phyloP scores from a whole-genome alignment of 2,888 invertebrate species.

The Ichneumon xanthorius region DNA sequence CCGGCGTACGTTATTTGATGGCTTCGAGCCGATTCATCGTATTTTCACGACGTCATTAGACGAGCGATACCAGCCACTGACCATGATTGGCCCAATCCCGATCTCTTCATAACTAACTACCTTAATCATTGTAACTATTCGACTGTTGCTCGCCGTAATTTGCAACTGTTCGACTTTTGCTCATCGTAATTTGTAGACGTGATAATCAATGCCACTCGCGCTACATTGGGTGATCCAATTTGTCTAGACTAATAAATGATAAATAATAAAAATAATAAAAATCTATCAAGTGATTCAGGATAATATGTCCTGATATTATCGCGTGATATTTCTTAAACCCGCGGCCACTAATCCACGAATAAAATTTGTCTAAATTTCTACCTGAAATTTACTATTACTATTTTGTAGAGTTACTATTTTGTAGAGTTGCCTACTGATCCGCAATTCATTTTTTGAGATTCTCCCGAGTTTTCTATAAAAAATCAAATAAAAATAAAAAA shows the following conservation, averaged over 20 bases:
- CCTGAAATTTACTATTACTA: no score
- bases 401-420: no score
- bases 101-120: slow-evolving; percentile 43
- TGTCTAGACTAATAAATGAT: not conserved
- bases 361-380: slow-evolving; percentile 22
- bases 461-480: no score
- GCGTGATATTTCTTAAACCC: slow-evolving; percentile 1
- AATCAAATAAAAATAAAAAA: no score
- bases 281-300: not conserved
- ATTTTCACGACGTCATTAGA: slow-evolving; percentile 33
- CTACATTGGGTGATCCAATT: slow-evolving; percentile 26
- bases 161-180: not conserved
- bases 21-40: not conserved
- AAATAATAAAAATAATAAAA: not conserved
- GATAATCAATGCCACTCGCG: slow-evolving; percentile 21
- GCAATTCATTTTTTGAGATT: no score
- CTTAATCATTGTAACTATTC: slow-evolving; percentile 45
- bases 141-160: not conserved
- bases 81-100: slow-evolving; percentile 44
- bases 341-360: not conserved
- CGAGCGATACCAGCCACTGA: slow-evolving; percentile 31
- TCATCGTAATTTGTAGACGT: not conserved
- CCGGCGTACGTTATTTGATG: not conserved
- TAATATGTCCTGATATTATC: slow-evolving; percentile 35
- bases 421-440: no score